Evolutionary conservation across 2,888 invertebrate genomes (phyloP), one percentile per base, ranked within the genome.

Genomic region (Heliothis peltigera): DNA sequence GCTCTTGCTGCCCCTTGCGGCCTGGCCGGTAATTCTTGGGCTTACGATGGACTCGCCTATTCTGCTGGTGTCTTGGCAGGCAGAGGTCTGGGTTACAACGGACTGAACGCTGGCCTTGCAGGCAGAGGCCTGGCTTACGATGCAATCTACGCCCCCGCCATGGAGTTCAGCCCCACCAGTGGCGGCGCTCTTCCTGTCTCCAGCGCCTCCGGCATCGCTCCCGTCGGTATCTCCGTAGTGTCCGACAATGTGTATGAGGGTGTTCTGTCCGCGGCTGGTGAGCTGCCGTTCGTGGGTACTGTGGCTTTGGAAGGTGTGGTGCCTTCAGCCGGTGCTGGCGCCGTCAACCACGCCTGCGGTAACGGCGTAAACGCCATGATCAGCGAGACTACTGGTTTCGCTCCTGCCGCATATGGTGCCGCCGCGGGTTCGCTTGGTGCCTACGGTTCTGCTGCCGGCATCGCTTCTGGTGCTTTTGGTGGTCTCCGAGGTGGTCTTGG

Each of bases 341-440:
- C 74, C 0, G 82, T 89, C 12, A 71, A 82, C 0, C 87, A 91
- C 58, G 84, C 87, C 4, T 89, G 90, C 46, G 90, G 90, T 25
- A 75, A 78, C 47, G 35, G 15, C 39, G 6, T 25, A 8, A 32
- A 12, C n/a, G 39, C 32, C 21, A 84, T 84, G 55, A 57, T 63
- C 67, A 77, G 75, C 57, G 83, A 44, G 61, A 35, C 49, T 21
- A 4, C 64, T 54, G 54, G 6, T n/a, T 65, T 42, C n/a, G 56
- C 6, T 7, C 21, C 35, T 35, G 43, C 21, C 35, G 58, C 48
- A 6, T 18, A 39, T 32, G n/a, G 44, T 15, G 39, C 25, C 21
- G n/a, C n/a, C n/a, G n/a, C n/a, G n/a, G n/a, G 35, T 49, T 79
- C n/a, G 25, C 7, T 35, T 47, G 52, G 19, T 44, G 58, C 48